A percentile compares a stretch with the other conserved stretches of the same genome.
Conservation (phyloP, 2,888 invertebrate species). For the Halictus quadricinctus region DNA sequence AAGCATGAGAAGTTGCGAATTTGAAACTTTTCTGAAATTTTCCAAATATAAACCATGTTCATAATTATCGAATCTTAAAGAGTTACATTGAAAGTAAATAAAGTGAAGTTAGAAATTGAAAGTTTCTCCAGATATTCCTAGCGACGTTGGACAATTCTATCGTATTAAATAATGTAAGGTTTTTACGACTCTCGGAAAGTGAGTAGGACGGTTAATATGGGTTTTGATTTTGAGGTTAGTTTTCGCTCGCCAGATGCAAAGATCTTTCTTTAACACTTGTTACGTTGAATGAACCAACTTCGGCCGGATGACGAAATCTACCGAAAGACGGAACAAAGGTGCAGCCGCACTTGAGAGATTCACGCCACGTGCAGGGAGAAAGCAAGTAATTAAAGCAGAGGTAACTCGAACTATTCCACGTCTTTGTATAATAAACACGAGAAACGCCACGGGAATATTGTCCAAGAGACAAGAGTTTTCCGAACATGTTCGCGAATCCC, state of each 20-base stretch:
- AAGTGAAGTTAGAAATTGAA: too few relatives aligned
- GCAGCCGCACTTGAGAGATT: background rate
- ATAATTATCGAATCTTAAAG: too few relatives aligned
- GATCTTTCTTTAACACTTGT: background rate
- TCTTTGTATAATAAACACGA: background rate
- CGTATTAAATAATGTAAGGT: too few relatives aligned
- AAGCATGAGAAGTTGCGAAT: too few relatives aligned
- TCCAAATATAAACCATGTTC: too few relatives aligned
- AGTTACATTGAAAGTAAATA: too few relatives aligned
- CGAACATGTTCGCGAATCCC: background rate
- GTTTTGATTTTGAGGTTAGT: background rate
- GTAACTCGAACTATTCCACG: background rate
- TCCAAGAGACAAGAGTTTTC: background rate
- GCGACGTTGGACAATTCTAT: too few relatives aligned
- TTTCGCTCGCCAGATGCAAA: background rate
- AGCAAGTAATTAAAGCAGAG: slow-evolving; percentile 3
- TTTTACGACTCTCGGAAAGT: too few relatives aligned
- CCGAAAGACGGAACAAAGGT: background rate
- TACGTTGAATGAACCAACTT: background rate
- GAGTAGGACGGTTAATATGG: too few relatives aligned
- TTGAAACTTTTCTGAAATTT: too few relatives aligned
- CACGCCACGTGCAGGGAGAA: background rate
- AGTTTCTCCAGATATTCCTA: too few relatives aligned
- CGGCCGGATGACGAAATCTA: background rate
- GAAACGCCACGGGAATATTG: background rate